Conservation (phyloP, 2,797 vertebrate genomes). For the Falco cherrug region DNA sequence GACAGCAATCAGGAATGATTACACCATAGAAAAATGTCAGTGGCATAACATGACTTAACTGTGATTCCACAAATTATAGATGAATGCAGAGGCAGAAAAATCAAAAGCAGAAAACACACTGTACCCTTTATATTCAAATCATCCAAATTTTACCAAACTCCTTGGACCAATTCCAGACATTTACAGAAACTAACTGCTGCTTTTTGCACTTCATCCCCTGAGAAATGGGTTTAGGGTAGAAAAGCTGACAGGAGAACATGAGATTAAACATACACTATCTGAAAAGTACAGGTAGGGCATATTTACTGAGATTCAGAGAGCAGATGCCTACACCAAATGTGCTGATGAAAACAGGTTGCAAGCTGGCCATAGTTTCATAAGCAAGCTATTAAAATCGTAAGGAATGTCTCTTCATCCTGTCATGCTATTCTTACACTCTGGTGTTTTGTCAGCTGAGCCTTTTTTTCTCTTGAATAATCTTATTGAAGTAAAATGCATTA, state of each 20-base stretch:
- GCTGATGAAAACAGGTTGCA: neutral
- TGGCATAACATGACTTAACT: constrained; percentile 63
- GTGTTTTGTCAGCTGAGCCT: neutral
- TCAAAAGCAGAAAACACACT: constrained; percentile 42
- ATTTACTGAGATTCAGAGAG: neutral
- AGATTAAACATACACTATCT: neutral
- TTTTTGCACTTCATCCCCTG: constrained; percentile 51
- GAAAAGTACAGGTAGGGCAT: neutral
- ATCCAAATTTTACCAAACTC: constrained; percentile 42
- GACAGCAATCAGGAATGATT: constrained; percentile 41
- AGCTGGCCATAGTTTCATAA: neutral
- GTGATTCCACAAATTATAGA: constrained; percentile 77
- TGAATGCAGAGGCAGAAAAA: constrained; percentile 53
- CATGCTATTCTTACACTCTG: neutral
- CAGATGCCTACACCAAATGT: neutral
- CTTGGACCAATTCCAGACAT: constrained; percentile 44
- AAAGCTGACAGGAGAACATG: neutral
- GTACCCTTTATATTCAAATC: constrained; percentile 6
- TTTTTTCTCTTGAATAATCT: neutral
- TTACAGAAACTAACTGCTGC: constrained; percentile 61
- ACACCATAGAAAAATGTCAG: constrained; percentile 51
- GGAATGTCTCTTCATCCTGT: neutral
- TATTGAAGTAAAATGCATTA: neutral
- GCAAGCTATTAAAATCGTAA: neutral
- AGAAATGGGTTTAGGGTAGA: constrained; percentile 22